Percentiles rank a stretch among this genome's conserved stretches.
phyloP scores from a whole-genome alignment of 2,888 invertebrate species.

The Chloromyia formosa region DNA sequence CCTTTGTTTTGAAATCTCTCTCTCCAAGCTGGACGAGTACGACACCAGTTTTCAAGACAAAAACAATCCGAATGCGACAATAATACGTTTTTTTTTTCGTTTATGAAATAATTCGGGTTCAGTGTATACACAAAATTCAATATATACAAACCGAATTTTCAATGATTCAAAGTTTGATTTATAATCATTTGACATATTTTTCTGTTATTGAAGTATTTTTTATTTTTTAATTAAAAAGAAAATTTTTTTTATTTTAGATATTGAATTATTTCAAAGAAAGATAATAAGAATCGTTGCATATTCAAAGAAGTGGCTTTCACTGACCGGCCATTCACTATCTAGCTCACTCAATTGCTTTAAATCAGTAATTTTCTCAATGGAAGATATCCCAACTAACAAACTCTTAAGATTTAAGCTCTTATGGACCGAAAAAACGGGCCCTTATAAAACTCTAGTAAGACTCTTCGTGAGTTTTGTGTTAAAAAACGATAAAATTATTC shows the following conservation, averaged over 20 bases:
- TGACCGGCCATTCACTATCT: too few species aligned
- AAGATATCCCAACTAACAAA: too few species aligned
- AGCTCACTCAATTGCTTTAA: too few species aligned
- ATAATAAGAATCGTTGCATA: too few species aligned
- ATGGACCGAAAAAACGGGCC: too few species aligned
- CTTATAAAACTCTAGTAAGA: too few species aligned
- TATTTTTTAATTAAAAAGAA: conserved; percentile 4
- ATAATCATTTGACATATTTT: conserved; percentile 42
- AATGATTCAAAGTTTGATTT: background rate
- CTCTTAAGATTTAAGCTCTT: too few species aligned
- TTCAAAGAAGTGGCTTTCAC: too few species aligned
- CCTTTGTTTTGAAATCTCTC: background rate
- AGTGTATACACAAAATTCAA: conserved; percentile 23
- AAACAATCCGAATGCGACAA: conserved; percentile 1
- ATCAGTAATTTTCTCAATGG: too few species aligned
- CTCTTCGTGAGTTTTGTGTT: too few species aligned
- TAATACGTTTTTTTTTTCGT: background rate
- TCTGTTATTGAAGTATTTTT: conserved; percentile 22
- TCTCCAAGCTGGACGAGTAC: conserved; percentile 31
- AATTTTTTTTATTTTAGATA: background rate
- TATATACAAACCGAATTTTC: conserved; percentile 42
- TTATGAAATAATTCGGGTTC: conserved; percentile 19
- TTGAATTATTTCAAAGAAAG: conserved; percentile 21
- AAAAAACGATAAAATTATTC: too few species aligned
- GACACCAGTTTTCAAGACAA: conserved; percentile 35